A percentile compares a stretch with the other conserved stretches of the same genome.
Evolutionary conservation across 1,140 invertebrate species (phyloP).

Genomic region (Eumeta japonica): DNA sequence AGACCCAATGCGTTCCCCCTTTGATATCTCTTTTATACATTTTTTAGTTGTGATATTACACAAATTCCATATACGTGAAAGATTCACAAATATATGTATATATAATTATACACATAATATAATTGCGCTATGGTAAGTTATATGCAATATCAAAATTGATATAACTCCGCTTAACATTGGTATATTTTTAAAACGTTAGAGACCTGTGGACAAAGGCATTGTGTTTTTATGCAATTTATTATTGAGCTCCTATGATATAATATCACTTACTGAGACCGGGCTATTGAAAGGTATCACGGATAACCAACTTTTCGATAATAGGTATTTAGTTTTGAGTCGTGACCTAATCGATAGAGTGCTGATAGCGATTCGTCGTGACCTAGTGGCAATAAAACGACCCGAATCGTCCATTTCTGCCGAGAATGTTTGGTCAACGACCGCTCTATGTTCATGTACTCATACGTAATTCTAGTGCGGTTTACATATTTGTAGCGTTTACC

Average conservation of each 20-base stretch:
- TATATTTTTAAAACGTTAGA: conserved; percentile 3
- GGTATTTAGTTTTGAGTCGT: conserved; percentile 15
- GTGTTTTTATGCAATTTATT: conserved; percentile 2
- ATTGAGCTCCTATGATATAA: conserved; percentile 11
- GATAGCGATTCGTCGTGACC: conserved; percentile 9
- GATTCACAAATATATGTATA: no score
- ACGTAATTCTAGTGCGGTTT: background rate
- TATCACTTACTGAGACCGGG: conserved; percentile 15
- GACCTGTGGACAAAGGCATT: background rate
- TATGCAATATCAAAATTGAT: no score
- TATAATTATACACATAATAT: no score
- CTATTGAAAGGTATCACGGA: conserved; percentile 10
- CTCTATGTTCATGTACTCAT: background rate
- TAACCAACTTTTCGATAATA: conserved; percentile 12
- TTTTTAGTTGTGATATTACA: no score
- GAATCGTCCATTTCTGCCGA: conserved; percentile 11
- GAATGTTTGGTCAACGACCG: conserved; percentile 8
- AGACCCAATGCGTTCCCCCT: no score
- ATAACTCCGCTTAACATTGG: no score
- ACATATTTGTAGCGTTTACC: background rate
- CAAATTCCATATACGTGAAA: no score
- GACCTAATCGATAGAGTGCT: conserved; percentile 12
- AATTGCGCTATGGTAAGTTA: no score
- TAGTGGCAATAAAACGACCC: conserved; percentile 5
- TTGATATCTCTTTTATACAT: no score